Conservation (phyloP, 2,888 invertebrate species). For the Flabesymbios commensalis region DNA sequence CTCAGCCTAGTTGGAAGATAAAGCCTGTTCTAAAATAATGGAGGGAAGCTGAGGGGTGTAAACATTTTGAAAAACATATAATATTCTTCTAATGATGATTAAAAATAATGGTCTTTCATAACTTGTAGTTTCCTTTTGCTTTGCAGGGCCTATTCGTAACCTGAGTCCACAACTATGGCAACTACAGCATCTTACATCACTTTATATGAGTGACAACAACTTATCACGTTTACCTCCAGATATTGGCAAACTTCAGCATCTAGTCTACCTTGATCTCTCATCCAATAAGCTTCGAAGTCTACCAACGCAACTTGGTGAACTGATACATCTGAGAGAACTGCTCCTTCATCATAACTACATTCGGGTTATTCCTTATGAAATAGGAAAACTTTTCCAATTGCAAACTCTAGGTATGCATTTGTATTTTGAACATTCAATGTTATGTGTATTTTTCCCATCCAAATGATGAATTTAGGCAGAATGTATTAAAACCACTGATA, state of each 20-base stretch:
- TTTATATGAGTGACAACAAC: slow-evolving; percentile 95
- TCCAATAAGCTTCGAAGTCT: slow-evolving; percentile 91
- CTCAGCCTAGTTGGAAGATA: too few species aligned
- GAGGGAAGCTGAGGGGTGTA: too few species aligned
- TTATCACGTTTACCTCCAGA: slow-evolving; percentile 88
- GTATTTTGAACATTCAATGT: neutral
- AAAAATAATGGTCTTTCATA: too few species aligned
- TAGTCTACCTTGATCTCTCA: slow-evolving; percentile 88
- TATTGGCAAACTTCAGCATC: slow-evolving; percentile 80
- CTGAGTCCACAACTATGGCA: slow-evolving; percentile 90
- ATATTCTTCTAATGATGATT: too few species aligned
- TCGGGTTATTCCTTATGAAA: slow-evolving; percentile 90
- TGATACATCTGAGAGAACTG: slow-evolving; percentile 93
- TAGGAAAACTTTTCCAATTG: slow-evolving; percentile 96
- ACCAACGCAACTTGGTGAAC: slow-evolving; percentile 95
- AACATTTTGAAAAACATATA: too few species aligned
- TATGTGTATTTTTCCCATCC: too few species aligned
- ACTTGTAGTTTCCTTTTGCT: too few species aligned
- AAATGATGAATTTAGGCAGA: neutral
- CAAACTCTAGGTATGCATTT: slow-evolving; percentile 78
- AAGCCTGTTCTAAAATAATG: too few species aligned
- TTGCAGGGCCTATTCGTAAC: slow-evolving; percentile 94
- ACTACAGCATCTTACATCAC: slow-evolving; percentile 86
- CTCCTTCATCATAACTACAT: slow-evolving; percentile 92
- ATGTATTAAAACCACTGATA: neutral